phyloP scores from a whole-genome alignment of 2,888 invertebrate genomes.

The Pachymerium ferrugineum region DNA sequence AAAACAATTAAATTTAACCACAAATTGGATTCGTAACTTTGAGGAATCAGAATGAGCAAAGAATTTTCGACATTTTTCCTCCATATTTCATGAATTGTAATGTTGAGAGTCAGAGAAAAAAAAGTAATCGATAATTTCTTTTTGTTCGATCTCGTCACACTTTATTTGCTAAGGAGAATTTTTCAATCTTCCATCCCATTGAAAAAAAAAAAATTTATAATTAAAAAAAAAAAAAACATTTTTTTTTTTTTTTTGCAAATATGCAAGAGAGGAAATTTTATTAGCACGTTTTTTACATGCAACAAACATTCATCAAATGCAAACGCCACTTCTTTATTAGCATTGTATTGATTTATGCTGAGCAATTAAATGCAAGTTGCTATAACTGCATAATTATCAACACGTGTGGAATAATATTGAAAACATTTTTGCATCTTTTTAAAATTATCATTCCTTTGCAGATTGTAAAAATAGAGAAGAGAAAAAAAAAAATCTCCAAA shows the following conservation, averaged over 20 bases:
- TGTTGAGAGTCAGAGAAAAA: no score
- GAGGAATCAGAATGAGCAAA: no score
- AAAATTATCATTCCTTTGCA: conserved; percentile 9
- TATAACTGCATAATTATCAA: conserved; percentile 13
- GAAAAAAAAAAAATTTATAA: background rate
- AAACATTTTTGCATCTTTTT: conserved; percentile 13
- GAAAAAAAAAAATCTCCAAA: background rate
- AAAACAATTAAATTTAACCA: no score
- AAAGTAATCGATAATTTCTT: no score
- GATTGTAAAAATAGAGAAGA: background rate
- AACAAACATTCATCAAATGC: background rate
- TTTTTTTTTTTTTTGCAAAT: no score
- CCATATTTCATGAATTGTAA: no score
- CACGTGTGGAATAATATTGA: conserved; percentile 8
- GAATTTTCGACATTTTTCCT: no score
- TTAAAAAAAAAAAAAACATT: no score
- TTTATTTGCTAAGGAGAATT: no score
- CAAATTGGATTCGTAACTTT: no score
- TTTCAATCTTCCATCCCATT: no score
- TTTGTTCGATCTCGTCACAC: no score
- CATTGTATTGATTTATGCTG: conserved; percentile 9
- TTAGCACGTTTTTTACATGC: background rate
- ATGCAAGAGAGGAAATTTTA: background rate
- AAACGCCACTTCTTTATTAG: background rate
- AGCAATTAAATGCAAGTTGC: conserved; percentile 13